Percentiles rank a stretch among this genome's conserved stretches.
These are phyloP conservation scores for Pipistrellus nathusii DNA, from an alignment of 2,797 vertebrate species.

Conservation along the genomic window DNA sequence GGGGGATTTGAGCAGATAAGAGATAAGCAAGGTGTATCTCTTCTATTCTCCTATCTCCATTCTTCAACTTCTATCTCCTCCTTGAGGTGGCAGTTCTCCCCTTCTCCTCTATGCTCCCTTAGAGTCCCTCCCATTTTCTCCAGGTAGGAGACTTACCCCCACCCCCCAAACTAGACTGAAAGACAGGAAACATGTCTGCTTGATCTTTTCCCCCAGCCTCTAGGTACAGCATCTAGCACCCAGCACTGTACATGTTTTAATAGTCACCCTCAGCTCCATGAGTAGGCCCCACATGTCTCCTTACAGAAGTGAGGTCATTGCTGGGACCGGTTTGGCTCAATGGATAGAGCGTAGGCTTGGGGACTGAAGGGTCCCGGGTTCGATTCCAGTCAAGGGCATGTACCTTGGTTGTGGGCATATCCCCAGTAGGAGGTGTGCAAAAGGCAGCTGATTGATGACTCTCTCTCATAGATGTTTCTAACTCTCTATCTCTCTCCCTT, in stretches of 20 bases:
- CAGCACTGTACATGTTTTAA: background rate
- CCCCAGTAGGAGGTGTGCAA: no score
- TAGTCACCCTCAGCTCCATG: background rate
- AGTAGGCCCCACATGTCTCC: background rate
- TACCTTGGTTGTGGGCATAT: no score
- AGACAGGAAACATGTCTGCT: background rate
- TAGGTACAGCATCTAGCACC: no score
- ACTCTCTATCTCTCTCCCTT: no score
- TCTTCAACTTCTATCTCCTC: background rate
- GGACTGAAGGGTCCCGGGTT: no score
- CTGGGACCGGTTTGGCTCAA: no score
- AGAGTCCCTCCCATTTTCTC: background rate
- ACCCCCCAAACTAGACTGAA: background rate
- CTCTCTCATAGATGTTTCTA: no score
- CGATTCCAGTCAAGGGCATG: no score
- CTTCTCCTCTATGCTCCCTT: background rate
- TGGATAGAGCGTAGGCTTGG: no score
- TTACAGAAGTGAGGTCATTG: background rate
- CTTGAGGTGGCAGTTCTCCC: background rate
- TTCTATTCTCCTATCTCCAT: background rate
- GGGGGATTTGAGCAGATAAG: background rate
- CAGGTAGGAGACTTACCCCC: background rate
- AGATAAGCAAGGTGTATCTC: background rate
- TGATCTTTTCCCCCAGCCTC: background rate
- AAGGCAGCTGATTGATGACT: no score